phyloP scores from a whole-genome alignment of 2,888 invertebrate genomes.

The Tenthredo livida region DNA sequence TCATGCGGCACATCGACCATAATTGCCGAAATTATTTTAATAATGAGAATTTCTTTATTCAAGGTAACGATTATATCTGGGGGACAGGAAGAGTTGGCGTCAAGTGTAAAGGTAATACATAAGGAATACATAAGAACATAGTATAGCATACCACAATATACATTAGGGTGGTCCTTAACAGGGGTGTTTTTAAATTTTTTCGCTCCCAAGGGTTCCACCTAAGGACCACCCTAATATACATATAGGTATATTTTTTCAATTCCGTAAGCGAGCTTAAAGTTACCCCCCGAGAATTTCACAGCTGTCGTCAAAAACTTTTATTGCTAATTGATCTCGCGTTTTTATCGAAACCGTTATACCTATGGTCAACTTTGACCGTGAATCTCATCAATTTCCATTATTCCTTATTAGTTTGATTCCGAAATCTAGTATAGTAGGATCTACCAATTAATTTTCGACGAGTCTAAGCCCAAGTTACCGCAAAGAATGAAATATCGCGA shows the following conservation, averaged over 20 bases:
- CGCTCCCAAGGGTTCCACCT: no score
- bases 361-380: not conserved
- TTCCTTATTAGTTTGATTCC: not conserved
- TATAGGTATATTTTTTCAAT: conserved; percentile 45
- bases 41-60: conserved; percentile 62
- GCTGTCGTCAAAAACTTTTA: not conserved
- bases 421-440: not conserved
- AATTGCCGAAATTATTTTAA: conserved; percentile 62
- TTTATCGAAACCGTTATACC: not conserved
- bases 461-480: not conserved
- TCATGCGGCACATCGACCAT: conserved; percentile 65
- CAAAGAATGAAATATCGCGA: not conserved
- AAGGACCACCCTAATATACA: no score
- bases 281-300: conserved; percentile 19
- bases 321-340: not conserved
- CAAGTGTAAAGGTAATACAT: conserved; percentile 82
- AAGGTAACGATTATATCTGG: conserved; percentile 84
- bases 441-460: not conserved
- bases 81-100: conserved; percentile 81
- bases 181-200: no score
- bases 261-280: conserved; percentile 54
- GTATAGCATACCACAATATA: not conserved
- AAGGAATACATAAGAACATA: conserved; percentile 44
- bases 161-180: no score
- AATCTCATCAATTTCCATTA: not conserved